Percentiles rank a stretch among this genome's conserved stretches.
phyloP scores from a whole-genome alignment of 2,888 invertebrate species.

The Apamea sordens region DNA sequence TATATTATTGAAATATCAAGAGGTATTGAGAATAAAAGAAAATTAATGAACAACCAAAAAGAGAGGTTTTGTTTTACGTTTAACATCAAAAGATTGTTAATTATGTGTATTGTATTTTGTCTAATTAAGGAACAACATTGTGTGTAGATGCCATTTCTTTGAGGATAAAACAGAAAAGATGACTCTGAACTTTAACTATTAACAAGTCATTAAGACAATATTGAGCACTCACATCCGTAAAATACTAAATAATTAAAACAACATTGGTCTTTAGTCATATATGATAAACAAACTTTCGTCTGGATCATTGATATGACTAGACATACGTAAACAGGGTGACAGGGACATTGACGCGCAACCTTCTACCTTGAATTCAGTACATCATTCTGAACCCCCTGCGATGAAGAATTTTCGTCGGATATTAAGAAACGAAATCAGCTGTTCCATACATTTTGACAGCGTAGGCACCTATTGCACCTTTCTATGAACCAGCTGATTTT shows the following conservation, averaged over 20 bases:
- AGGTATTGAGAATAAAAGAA: constrained; percentile 29
- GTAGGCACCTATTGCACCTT: too few species aligned
- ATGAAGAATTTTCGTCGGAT: too few species aligned
- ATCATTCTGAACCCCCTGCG: too few species aligned
- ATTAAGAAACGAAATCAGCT: too few species aligned
- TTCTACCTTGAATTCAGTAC: too few species aligned
- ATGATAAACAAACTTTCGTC: background rate
- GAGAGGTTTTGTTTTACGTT: constrained; percentile 15
- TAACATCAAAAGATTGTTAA: constrained; percentile 17
- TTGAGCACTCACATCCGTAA: background rate
- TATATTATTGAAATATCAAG: background rate
- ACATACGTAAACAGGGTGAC: too few species aligned
- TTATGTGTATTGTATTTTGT: constrained; percentile 15
- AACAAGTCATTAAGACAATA: too few species aligned
- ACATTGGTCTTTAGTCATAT: background rate
- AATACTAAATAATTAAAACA: background rate
- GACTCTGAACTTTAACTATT: background rate
- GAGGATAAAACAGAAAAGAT: background rate
- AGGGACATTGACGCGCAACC: too few species aligned
- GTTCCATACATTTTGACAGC: too few species aligned
- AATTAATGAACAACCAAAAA: constrained; percentile 23
- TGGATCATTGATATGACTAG: background rate
- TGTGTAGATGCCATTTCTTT: background rate
- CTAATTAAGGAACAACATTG: constrained; percentile 15
- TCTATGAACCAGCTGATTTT: too few species aligned